These are phyloP conservation scores for Eulemur coronatus DNA, from an alignment of 2,797 vertebrate genomes.

Conservation along the genomic window DNA sequence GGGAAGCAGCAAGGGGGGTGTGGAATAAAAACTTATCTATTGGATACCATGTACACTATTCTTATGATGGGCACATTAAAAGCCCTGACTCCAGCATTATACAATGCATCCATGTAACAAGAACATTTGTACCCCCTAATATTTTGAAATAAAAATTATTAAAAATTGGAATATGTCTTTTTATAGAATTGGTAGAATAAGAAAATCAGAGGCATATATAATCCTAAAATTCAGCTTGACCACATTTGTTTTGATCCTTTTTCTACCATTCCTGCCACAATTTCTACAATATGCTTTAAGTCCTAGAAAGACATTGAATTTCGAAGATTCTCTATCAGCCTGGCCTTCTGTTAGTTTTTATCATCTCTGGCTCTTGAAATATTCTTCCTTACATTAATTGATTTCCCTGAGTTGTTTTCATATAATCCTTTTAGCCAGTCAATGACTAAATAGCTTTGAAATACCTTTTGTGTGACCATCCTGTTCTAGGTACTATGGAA, in stretches of 20 bases:
- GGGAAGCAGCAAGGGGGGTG: not conserved
- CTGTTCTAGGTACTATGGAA: not conserved
- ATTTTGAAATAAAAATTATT: not conserved
- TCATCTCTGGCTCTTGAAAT: not conserved
- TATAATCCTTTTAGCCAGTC: not conserved
- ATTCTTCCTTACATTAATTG: not conserved
- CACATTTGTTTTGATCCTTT: not conserved
- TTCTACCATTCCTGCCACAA: not conserved
- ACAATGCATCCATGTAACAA: not conserved
- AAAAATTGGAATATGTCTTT: not conserved
- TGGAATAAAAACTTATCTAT: not conserved
- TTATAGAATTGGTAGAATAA: not conserved
- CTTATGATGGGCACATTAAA: not conserved
- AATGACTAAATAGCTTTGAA: not conserved
- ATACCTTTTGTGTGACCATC: not conserved
- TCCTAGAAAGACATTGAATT: not conserved
- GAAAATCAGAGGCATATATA: not conserved
- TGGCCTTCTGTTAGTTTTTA: not conserved
- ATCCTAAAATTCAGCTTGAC: not conserved
- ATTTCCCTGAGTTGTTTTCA: not conserved
- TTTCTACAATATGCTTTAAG: not conserved
- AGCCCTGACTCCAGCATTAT: not conserved
- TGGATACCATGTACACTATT: not conserved
- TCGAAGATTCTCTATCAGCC: not conserved
- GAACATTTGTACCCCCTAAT: not conserved